Percentiles rank a stretch among this genome's conserved stretches.
Conservation (phyloP, 2,113 vertebrate species). For the Oxygymnocypris stewartii region DNA sequence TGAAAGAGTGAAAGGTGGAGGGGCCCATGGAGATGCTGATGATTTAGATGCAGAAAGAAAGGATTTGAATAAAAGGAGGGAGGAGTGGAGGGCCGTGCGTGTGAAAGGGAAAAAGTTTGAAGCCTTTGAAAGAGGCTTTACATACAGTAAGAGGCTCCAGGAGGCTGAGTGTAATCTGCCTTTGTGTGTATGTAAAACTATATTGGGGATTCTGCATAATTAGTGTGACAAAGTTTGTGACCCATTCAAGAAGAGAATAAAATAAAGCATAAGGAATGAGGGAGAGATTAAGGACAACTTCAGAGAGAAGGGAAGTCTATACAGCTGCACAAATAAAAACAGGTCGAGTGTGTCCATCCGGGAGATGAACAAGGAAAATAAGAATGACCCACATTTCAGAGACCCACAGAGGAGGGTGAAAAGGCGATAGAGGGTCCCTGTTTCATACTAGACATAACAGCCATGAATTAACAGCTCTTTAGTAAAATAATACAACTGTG, state of each 20-base stretch:
- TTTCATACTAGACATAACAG: slow-evolving; percentile 19
- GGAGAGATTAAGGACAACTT: slow-evolving; percentile 15
- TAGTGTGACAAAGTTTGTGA: slow-evolving; percentile 41
- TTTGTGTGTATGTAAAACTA: slow-evolving; percentile 27
- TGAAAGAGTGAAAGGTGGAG: slow-evolving; percentile 27
- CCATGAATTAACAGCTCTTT: slow-evolving; percentile 19
- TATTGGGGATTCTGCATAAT: neutral
- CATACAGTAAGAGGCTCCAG: neutral
- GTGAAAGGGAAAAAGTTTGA: slow-evolving; percentile 8
- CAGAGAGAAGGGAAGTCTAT: slow-evolving; percentile 56
- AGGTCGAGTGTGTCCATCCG: slow-evolving; percentile 60
- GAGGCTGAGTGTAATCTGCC: slow-evolving; percentile 6
- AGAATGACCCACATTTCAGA: slow-evolving; percentile 50
- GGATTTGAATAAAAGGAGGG: slow-evolving; percentile 10
- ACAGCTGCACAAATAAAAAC: slow-evolving; percentile 66
- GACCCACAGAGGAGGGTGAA: slow-evolving; percentile 8
- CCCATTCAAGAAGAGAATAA: slow-evolving; percentile 31
- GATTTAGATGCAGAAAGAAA: slow-evolving; percentile 10
- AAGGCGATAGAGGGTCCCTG: slow-evolving; percentile 23
- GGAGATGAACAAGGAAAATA: slow-evolving; percentile 54
- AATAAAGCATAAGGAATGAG: neutral
- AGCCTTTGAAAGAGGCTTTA: slow-evolving; percentile 25
- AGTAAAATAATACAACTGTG: slow-evolving; percentile 40
- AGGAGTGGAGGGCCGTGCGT: neutral
- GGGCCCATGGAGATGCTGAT: slow-evolving; percentile 36